These are phyloP conservation scores for Eulemur albifrons DNA, from an alignment of 2,797 vertebrate genomes.

Conservation along the genomic window DNA sequence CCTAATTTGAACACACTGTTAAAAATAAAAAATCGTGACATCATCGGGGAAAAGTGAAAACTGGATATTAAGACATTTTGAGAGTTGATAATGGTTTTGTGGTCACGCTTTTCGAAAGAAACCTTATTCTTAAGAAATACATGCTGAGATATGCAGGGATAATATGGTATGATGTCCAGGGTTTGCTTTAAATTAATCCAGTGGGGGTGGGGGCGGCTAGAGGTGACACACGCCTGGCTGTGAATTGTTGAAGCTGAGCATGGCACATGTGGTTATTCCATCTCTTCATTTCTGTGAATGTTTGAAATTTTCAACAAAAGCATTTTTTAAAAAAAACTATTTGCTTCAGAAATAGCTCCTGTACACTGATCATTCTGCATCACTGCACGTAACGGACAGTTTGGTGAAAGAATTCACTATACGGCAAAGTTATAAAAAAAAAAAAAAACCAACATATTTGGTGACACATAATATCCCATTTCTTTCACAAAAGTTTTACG, in stretches of 20 bases:
- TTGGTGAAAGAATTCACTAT: background rate
- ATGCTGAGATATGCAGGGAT: background rate
- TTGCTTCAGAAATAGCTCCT: background rate
- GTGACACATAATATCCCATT: background rate
- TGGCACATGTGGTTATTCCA: no score
- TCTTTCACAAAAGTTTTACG: background rate
- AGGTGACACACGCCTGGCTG: background rate
- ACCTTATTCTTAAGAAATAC: background rate
- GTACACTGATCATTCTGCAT: background rate
- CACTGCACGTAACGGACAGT: background rate
- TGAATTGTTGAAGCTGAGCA: no score
- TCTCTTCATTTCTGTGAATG: background rate
- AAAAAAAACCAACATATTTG: background rate
- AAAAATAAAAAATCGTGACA: background rate
- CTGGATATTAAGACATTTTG: background rate
- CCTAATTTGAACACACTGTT: background rate
- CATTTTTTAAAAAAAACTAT: background rate
- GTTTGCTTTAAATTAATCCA: background rate
- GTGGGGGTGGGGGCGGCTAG: fast-evolving
- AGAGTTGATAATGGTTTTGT: background rate
- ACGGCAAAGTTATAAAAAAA: background rate
- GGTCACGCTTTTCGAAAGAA: background rate
- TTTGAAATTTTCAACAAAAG: background rate
- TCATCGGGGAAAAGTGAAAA: background rate
- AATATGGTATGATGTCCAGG: background rate